Percentiles rank a stretch among this genome's conserved stretches.
These are phyloP conservation scores for Eupsilia transversa DNA, from an alignment of 2,888 invertebrate genomes.

Conservation along the genomic window DNA sequence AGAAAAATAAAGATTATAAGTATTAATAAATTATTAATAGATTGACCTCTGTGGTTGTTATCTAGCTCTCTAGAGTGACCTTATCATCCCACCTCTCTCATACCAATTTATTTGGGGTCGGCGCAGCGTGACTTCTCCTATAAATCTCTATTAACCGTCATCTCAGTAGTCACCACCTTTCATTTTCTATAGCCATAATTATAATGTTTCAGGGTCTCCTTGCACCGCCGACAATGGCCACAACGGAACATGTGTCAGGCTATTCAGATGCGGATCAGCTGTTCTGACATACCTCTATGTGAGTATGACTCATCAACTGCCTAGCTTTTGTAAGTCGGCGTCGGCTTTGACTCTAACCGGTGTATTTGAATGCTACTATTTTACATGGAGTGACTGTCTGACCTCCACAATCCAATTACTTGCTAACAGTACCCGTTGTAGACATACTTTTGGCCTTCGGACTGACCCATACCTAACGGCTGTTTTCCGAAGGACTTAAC, in stretches of 20 bases:
- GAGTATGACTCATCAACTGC: background rate
- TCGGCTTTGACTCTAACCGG: background rate
- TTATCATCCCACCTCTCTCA: background rate
- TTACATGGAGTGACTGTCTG: too few species aligned
- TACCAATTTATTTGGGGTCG: background rate
- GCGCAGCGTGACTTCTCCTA: background rate
- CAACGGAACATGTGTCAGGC: slow-evolving; percentile 31
- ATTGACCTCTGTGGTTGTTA: background rate
- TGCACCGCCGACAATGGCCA: slow-evolving; percentile 1
- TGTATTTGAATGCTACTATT: background rate
- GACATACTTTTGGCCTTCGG: background rate
- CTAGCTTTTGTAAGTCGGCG: background rate
- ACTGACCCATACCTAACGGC: background rate
- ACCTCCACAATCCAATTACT: background rate
- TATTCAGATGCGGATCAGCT: slow-evolving; percentile 31
- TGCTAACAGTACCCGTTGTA: background rate
- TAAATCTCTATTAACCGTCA: background rate
- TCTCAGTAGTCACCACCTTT: background rate
- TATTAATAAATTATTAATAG: too few species aligned
- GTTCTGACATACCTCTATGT: slow-evolving; percentile 36
- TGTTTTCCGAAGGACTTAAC: background rate
- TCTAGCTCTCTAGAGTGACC: background rate
- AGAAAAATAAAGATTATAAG: too few species aligned
- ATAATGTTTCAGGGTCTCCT: slow-evolving; percentile 31
- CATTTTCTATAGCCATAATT: background rate